phyloP scores from a whole-genome alignment of 2,888 invertebrate genomes.

The Sericinus montela region DNA sequence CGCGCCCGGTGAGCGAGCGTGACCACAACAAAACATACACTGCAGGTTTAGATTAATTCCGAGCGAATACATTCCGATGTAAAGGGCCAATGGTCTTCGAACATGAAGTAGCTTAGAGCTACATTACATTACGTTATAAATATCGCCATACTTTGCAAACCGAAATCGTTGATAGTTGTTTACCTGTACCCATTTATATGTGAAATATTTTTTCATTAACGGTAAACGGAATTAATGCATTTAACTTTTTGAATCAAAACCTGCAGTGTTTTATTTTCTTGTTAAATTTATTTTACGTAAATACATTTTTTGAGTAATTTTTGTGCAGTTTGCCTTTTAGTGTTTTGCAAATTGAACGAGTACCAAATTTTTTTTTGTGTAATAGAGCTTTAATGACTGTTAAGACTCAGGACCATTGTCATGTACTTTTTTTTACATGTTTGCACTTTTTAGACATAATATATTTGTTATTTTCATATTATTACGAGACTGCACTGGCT shows the following conservation, averaged over 20 bases:
- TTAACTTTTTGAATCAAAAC: conserved; percentile 52
- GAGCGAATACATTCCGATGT: conserved; percentile 54
- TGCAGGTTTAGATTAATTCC: conserved; percentile 56
- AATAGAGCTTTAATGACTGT: conserved; percentile 73
- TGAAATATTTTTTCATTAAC: background rate
- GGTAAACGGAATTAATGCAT: conserved; percentile 38
- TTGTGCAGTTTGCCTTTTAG: conserved; percentile 68
- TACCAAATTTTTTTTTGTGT: conserved; percentile 47
- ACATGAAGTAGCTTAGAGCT: background rate
- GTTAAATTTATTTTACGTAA: conserved; percentile 52
- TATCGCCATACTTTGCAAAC: background rate
- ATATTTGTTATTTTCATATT: conserved; percentile 43
- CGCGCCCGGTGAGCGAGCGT: conserved; percentile 79
- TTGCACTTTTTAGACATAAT: conserved; percentile 50
- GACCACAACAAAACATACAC: conserved; percentile 57
- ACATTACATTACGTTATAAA: background rate
- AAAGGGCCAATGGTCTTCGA: conserved; percentile 21
- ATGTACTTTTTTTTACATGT: conserved; percentile 52
- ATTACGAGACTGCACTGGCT: conserved; percentile 56
- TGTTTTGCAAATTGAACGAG: conserved; percentile 43
- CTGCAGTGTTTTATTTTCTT: conserved; percentile 53
- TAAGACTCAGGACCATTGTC: conserved; percentile 75
- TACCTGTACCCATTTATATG: background rate
- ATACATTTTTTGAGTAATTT: conserved; percentile 62
- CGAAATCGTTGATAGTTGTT: background rate